phyloP scores from a whole-genome alignment of 2,797 vertebrate genomes.

The Cercopithecus mitis region DNA sequence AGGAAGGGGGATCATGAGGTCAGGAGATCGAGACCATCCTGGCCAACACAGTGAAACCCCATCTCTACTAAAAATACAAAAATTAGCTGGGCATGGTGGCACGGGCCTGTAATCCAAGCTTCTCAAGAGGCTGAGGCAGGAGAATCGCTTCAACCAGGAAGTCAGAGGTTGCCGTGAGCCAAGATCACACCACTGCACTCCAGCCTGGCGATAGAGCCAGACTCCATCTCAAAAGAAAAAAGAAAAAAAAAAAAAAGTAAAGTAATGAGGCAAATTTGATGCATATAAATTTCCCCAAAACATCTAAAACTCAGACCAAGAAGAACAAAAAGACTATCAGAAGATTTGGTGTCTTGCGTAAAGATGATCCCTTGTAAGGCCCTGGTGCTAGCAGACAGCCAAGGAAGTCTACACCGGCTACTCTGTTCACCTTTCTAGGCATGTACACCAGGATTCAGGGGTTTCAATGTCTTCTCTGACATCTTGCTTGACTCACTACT shows the following conservation, averaged over 20 bases:
- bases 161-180: no score
- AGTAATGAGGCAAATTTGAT: neutral
- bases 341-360: neutral
- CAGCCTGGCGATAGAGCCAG: no score
- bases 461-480: neutral
- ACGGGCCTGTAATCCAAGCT: no score
- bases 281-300: neutral
- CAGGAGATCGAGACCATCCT: no score
- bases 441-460: neutral
- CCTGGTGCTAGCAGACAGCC: accelerated
- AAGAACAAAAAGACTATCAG: neutral
- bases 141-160: no score
- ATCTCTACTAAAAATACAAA: no score
- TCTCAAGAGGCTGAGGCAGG: no score
- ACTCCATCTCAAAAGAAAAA: no score
- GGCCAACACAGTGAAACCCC: no score
- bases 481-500: neutral
- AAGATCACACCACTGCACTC: no score
- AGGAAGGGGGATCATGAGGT: no score
- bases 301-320: neutral
- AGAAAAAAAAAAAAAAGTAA: neutral
- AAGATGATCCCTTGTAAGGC: neutral
- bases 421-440: neutral
- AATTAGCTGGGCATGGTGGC: no score
- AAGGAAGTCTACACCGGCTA: neutral